Evolutionary conservation across 2,797 vertebrate genomes (phyloP).

Genomic region (Sternarchorhynchus goeldii): DNA sequence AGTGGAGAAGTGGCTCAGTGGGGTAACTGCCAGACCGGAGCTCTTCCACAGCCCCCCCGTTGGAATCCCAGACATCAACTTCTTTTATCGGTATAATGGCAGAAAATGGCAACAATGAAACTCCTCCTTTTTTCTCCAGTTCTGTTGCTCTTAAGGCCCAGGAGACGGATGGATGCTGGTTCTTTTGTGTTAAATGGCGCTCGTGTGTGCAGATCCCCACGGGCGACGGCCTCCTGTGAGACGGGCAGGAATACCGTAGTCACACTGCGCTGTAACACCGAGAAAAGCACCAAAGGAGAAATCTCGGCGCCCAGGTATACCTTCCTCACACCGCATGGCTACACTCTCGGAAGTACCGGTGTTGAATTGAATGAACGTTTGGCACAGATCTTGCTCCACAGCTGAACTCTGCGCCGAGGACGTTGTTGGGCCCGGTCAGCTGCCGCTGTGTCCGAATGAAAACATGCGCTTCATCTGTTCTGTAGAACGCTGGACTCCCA

Average conservation of each 20-base stretch:
- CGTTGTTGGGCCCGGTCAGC: slow-evolving; percentile 6
- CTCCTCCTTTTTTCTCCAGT: not conserved
- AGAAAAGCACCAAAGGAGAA: slow-evolving; percentile 78
- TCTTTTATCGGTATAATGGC: slow-evolving; percentile 86
- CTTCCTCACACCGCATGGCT: not conserved
- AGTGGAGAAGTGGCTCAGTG: slow-evolving; percentile 76
- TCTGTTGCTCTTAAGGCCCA: not conserved
- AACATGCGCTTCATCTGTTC: not conserved
- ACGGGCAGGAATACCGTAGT: slow-evolving; percentile 89
- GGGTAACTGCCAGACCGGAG: slow-evolving; percentile 78
- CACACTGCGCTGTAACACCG: slow-evolving; percentile 87
- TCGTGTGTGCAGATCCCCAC: slow-evolving; percentile 78
- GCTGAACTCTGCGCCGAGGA: not conserved
- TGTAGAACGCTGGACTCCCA: slow-evolving; percentile 17
- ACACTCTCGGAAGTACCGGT: not conserved
- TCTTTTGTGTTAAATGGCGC: not conserved
- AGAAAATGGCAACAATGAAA: not conserved
- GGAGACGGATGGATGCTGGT: not conserved
- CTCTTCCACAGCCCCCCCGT: slow-evolving; percentile 75
- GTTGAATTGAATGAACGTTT: not conserved
- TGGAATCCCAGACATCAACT: slow-evolving; percentile 88
- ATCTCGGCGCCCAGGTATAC: slow-evolving; percentile 90
- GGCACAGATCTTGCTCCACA: slow-evolving; percentile 8
- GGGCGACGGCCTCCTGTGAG: slow-evolving; percentile 86
- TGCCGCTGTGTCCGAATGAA: not conserved